Evolutionary conservation across 1,140 invertebrate genomes (phyloP).

Genomic region (Probaryconus sp.): DNA sequence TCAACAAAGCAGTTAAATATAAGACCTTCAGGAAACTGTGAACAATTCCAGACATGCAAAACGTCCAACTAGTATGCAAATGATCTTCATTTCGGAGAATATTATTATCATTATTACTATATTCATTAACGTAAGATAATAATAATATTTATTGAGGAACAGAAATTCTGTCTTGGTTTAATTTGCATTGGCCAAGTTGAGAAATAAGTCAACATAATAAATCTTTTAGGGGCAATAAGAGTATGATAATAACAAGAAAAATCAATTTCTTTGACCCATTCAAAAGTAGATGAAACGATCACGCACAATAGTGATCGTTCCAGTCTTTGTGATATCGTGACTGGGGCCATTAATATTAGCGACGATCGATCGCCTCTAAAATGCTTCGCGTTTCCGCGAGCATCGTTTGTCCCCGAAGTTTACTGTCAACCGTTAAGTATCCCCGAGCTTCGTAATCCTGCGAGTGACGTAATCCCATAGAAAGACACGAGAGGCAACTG

Average conservation of each 20-base stretch:
- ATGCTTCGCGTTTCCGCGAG: slow-evolving; percentile 38
- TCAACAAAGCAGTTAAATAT: no score
- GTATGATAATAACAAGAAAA: slow-evolving; percentile 18
- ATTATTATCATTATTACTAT: slow-evolving; percentile 13
- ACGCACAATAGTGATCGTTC: slow-evolving; percentile 33
- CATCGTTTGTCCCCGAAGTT: slow-evolving; percentile 49
- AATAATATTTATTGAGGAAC: slow-evolving; percentile 22
- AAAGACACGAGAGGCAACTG: slow-evolving; percentile 49
- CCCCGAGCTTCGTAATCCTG: slow-evolving; percentile 52
- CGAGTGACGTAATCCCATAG: slow-evolving; percentile 59
- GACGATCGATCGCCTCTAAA: slow-evolving; percentile 46
- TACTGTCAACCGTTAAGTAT: slow-evolving; percentile 59
- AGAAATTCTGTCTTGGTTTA: background rate
- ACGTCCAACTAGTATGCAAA: slow-evolving; percentile 7
- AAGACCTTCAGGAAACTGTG: no score
- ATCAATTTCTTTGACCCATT: slow-evolving; percentile 32
- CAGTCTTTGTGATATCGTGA: slow-evolving; percentile 37
- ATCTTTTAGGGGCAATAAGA: slow-evolving; percentile 1
- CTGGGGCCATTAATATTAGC: slow-evolving; percentile 40
- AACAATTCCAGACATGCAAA: no score
- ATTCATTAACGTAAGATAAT: slow-evolving; percentile 26
- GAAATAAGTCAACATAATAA: slow-evolving; percentile 14
- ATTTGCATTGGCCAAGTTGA: slow-evolving; percentile 1
- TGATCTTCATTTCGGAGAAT: slow-evolving; percentile 9
- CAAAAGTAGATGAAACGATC: slow-evolving; percentile 43